Conservation (phyloP, 2,113 vertebrate species). For the Phalacrocorax aristotelis region DNA sequence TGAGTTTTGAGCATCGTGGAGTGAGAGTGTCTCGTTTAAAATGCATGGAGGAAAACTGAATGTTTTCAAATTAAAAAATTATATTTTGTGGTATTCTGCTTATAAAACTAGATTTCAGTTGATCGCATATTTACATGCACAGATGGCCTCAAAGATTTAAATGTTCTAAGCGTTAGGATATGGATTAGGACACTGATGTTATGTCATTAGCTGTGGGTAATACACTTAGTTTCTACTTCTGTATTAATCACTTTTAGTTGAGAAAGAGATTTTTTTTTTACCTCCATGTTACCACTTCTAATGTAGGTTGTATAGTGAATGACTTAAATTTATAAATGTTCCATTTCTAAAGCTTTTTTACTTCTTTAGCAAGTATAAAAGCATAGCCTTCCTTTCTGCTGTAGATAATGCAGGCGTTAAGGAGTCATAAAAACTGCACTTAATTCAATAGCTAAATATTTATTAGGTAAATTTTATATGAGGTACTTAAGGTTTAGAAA, state of each 20-base stretch:
- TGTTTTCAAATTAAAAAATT: neutral
- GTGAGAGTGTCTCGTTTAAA: neutral
- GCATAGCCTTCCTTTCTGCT: neutral
- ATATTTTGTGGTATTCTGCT: neutral
- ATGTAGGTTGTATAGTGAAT: neutral
- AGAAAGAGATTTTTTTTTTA: neutral
- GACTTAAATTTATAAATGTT: neutral
- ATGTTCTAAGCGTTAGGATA: neutral
- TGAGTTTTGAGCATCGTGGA: neutral
- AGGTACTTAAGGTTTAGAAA: neutral
- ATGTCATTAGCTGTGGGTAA: neutral
- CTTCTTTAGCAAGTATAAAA: neutral
- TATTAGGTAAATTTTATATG: neutral
- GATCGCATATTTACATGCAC: neutral
- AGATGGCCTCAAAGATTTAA: neutral
- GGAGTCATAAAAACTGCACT: neutral
- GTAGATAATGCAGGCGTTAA: neutral
- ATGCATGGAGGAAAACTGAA: neutral
- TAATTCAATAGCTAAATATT: neutral
- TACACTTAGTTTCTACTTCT: neutral
- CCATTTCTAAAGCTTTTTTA: neutral
- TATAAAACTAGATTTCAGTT: neutral
- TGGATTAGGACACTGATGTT: neutral
- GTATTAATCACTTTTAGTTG: neutral
- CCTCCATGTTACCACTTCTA: neutral